A percentile compares a stretch with the other conserved stretches of the same genome.
Evolutionary conservation across 92 coral and sea anemone genomes (phyloP).

Genomic region (Zoanthus gigantus): DNA sequence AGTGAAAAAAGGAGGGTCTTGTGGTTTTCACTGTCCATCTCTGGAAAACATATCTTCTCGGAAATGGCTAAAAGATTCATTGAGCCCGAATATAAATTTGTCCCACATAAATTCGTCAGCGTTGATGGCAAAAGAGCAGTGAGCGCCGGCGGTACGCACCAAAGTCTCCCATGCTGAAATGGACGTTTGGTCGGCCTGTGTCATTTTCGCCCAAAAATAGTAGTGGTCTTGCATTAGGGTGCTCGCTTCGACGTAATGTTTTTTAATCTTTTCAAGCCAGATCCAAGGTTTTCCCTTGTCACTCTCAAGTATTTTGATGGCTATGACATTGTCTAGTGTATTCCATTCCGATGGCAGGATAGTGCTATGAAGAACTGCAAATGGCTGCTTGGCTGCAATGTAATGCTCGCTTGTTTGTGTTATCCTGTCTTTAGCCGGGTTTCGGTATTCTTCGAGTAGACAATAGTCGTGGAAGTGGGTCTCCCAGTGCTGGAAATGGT

Average conservation of each 20-base stretch:
- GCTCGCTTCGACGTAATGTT: conserved; percentile 43
- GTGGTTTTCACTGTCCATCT: conserved; percentile 47
- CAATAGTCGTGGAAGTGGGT: conserved; percentile 26
- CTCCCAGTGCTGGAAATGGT: conserved; percentile 42
- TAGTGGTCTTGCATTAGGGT: conserved; percentile 48
- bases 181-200: conserved; percentile 55
- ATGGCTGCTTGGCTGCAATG: conserved; percentile 48
- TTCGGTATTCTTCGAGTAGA: too few relatives aligned
- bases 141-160: conserved; percentile 26
- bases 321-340: conserved; percentile 47
- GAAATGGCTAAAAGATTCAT: background rate
- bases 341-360: conserved; percentile 49
- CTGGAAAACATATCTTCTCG: conserved; percentile 39
- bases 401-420: conserved; percentile 37
- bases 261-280: conserved; percentile 55
- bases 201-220: conserved; percentile 50
- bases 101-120: conserved; percentile 10
- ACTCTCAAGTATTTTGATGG: conserved; percentile 39
- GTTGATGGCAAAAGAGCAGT: conserved; percentile 35
- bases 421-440: background rate
- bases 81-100: background rate
- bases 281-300: conserved; percentile 49
- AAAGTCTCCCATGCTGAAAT: conserved; percentile 44
- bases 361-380: conserved; percentile 48
- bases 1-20: conserved; percentile 39